Evolutionary conservation across 2,113 vertebrate species (phyloP).

Genomic region (Gopherus evgoodei): DNA sequence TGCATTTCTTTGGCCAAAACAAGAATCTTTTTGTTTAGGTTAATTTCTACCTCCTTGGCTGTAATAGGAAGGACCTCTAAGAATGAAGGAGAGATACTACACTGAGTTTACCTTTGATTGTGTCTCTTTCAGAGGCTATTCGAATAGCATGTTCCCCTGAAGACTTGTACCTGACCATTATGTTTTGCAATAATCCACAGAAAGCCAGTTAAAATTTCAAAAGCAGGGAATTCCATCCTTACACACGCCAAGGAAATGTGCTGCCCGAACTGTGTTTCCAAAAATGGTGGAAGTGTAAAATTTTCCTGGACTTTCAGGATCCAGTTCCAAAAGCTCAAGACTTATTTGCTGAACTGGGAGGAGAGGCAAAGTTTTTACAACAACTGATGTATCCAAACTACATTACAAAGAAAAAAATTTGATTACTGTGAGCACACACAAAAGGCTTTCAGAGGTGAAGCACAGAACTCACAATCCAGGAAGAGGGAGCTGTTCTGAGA

Average conservation of each 20-base stretch:
- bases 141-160: neutral
- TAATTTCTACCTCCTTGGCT: neutral
- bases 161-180: neutral
- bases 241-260: neutral
- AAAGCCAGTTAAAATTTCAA: constrained; percentile 5
- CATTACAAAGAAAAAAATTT: neutral
- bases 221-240: neutral
- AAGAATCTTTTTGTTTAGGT: constrained; percentile 13
- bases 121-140: neutral
- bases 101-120: constrained; percentile 11
- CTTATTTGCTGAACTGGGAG: neutral
- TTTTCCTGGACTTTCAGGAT: neutral
- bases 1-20: constrained; percentile 22
- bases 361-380: neutral
- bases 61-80: neutral
- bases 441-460: neutral
- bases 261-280: neutral
- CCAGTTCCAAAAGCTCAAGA: neutral
- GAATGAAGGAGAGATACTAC: constrained; percentile 12
- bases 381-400: neutral
- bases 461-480: neutral
- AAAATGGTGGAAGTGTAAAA: neutral
- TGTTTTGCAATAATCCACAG: neutral
- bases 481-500: neutral
- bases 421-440: neutral